A percentile compares a stretch with the other conserved stretches of the same genome.
phyloP scores from a whole-genome alignment of 2,888 invertebrate species.

The Helicoverpa assulta region DNA sequence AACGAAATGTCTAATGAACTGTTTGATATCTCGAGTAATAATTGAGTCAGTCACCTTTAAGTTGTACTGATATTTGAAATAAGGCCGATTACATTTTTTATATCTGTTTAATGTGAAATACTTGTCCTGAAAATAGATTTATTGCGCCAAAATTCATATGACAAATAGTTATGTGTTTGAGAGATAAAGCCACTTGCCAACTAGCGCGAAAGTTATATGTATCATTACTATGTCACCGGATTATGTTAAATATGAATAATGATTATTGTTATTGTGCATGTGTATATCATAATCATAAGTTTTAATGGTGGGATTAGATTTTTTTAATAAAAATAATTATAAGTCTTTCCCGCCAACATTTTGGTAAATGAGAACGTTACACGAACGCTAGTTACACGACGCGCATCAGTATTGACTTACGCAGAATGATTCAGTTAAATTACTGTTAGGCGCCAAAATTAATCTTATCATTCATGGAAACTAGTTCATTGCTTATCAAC shows the following conservation, averaged over 20 bases:
- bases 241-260: slow-evolving; percentile 27
- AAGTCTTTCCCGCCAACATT: not conserved
- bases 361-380: slow-evolving; percentile 11
- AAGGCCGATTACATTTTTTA: not conserved
- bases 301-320: not conserved
- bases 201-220: slow-evolving; percentile 26
- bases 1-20: not conserved
- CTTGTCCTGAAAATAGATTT: slow-evolving; percentile 33
- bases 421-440: slow-evolving; percentile 60
- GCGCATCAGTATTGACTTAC: slow-evolving; percentile 29
- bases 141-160: slow-evolving; percentile 38
- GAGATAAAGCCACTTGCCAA: slow-evolving; percentile 45
- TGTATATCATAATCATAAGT: slow-evolving; percentile 2
- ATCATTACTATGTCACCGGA: slow-evolving; percentile 31
- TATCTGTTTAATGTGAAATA: not conserved
- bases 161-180: slow-evolving; percentile 31
- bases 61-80: slow-evolving; percentile 11
- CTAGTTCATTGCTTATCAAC: slow-evolving; percentile 75
- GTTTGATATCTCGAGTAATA: slow-evolving; percentile 1
- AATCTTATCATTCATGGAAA: slow-evolving; percentile 80
- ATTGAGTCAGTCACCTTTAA: slow-evolving; percentile 13
- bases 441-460: slow-evolving; percentile 76
- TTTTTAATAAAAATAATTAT: not conserved
- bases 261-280: slow-evolving; percentile 11
- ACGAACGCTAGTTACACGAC: slow-evolving; percentile 1